Percentiles rank a stretch among this genome's conserved stretches.
phyloP scores from a whole-genome alignment of 2,113 vertebrate genomes.

The Xyliphius kryptos region DNA sequence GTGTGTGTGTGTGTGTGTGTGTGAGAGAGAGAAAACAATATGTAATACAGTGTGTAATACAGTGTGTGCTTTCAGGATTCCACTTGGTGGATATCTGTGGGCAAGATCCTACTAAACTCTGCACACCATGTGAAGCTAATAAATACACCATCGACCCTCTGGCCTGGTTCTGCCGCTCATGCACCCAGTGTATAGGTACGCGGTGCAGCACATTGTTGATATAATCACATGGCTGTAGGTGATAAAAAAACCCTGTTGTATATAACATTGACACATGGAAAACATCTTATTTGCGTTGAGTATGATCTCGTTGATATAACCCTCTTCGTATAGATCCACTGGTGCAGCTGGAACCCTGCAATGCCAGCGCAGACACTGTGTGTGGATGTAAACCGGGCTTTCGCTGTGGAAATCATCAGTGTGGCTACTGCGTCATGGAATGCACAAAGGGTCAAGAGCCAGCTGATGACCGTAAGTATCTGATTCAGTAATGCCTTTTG shows the following conservation, averaged over 20 bases:
- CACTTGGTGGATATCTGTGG: conserved; percentile 26
- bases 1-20: no score
- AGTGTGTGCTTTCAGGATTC: conserved; percentile 59
- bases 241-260: no score
- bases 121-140: conserved; percentile 43
- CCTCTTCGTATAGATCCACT: conserved; percentile 43
- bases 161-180: accelerated
- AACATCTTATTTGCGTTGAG: no score
- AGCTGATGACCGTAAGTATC: conserved; percentile 44
- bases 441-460: conserved; percentile 56
- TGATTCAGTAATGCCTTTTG: no score
- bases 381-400: conserved; percentile 55
- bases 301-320: no score
- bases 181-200: conserved; percentile 58
- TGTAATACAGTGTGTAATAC: no score
- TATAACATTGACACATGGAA: no score
- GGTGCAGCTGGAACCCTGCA: conserved; percentile 38
- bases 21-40: no score
- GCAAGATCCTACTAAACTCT: conserved; percentile 11
- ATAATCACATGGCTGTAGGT: no score
- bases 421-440: conserved; percentile 46
- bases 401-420: conserved; percentile 41
- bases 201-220: no score
- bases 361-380: conserved; percentile 38
- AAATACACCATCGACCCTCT: neutral